phyloP scores from a whole-genome alignment of 2,797 vertebrate genomes.

The Setipinna tenuifilis region DNA sequence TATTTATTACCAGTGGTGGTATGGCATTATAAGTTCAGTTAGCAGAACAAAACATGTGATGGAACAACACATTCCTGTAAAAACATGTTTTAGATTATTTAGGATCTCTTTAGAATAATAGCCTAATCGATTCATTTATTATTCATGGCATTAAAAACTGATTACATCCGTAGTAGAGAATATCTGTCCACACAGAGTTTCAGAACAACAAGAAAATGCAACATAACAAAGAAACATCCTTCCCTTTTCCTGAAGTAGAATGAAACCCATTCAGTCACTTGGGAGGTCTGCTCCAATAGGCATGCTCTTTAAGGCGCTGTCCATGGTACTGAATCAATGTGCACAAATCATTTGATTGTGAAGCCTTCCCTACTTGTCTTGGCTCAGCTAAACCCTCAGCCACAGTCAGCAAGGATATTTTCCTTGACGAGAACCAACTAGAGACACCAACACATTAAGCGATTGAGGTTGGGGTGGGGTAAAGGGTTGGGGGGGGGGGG shows the following conservation, averaged over 20 bases:
- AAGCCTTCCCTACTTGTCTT: conserved; percentile 30
- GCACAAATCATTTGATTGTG: conserved; percentile 28
- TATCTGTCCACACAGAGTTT: background rate
- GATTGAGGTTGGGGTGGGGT: background rate
- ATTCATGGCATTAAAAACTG: background rate
- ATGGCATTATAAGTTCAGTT: too few species aligned
- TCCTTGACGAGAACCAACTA: conserved; percentile 12
- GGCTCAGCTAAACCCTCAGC: background rate
- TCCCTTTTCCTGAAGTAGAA: conserved; percentile 12
- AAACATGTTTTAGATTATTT: background rate
- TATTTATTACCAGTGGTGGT: background rate
- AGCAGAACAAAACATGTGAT: too few species aligned
- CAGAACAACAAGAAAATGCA: background rate
- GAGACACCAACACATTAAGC: background rate
- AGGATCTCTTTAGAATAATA: background rate
- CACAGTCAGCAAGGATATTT: conserved; percentile 35
- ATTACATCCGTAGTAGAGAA: background rate
- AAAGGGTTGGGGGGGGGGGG: background rate
- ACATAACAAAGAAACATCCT: background rate
- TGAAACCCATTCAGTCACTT: conserved; percentile 22
- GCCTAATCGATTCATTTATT: background rate
- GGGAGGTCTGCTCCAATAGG: conserved; percentile 8
- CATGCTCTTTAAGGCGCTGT: conserved; percentile 56
- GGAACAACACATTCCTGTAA: too few species aligned
- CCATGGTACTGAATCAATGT: conserved; percentile 65